Percentiles rank a stretch among this genome's conserved stretches.
Evolutionary conservation across 2,113 vertebrate species (phyloP).

Genomic region (Origma solitaria): DNA sequence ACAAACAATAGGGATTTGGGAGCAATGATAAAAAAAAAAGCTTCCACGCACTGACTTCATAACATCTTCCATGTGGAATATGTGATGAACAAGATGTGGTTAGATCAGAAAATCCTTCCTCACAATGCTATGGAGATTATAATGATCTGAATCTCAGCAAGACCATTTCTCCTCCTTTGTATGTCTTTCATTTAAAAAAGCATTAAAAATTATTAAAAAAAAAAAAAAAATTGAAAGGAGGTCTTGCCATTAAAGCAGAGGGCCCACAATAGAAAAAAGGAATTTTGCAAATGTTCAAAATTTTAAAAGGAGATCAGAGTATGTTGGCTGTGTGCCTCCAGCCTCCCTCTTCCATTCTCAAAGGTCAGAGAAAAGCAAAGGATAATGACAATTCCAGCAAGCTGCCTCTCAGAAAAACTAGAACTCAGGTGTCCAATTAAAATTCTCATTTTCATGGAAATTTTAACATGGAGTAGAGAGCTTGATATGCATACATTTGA

Average conservation of each 20-base stretch:
- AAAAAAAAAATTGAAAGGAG: not conserved
- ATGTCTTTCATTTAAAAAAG: not conserved
- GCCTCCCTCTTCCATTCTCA: not conserved
- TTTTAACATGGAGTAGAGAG: not conserved
- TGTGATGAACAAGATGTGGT: not conserved
- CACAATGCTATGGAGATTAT: not conserved
- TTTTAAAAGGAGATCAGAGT: not conserved
- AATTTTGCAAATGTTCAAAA: not conserved
- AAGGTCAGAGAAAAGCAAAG: not conserved
- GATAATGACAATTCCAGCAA: not conserved
- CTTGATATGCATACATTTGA: not conserved
- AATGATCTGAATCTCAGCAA: not conserved
- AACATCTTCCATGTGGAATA: not conserved
- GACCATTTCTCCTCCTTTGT: not conserved
- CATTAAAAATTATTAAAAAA: not conserved
- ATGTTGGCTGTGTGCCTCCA: not conserved
- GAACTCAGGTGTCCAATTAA: not conserved
- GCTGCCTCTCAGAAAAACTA: not conserved
- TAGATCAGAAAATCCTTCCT: not conserved
- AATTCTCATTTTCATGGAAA: not conserved
- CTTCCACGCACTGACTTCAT: not conserved
- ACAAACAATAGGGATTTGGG: not conserved
- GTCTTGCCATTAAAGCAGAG: not conserved
- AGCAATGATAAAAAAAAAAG: not conserved
- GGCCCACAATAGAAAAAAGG: not conserved